phyloP scores from a whole-genome alignment of 2,888 invertebrate genomes.

The Cephus spinipes region DNA sequence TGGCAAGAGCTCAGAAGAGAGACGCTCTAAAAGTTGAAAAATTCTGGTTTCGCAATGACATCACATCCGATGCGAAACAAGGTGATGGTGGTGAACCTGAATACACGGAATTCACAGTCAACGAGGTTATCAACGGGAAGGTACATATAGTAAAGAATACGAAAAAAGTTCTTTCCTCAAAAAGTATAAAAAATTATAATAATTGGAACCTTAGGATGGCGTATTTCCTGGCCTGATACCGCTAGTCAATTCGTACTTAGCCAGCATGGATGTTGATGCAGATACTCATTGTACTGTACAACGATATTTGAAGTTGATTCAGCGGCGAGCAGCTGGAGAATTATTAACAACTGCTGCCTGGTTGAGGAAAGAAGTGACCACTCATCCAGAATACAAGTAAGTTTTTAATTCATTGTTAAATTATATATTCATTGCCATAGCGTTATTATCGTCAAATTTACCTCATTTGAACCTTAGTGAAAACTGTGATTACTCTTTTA shows the following conservation, averaged over 20 bases:
- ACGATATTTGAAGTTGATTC: conserved; percentile 94
- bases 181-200: no score
- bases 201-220: conserved; percentile 72
- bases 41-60: conserved; percentile 94
- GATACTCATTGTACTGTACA: conserved; percentile 98
- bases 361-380: conserved; percentile 90
- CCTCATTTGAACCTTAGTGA: no score
- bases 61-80: conserved; percentile 70
- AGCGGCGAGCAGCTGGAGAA: conserved; percentile 87
- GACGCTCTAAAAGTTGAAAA: conserved; percentile 86
- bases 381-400: conserved; percentile 92
- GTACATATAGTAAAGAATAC: conserved; percentile 62
- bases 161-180: background rate
- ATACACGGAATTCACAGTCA: conserved; percentile 86
- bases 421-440: background rate
- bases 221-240: conserved; percentile 96
- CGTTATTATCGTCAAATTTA: no score
- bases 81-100: conserved; percentile 68
- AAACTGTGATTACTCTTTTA: no score
- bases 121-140: conserved; percentile 98
- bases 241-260: conserved; percentile 92
- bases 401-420: conserved; percentile 40
- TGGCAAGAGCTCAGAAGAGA: conserved; percentile 93
- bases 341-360: conserved; percentile 94
- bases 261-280: conserved; percentile 96